Base-by-base conservation (phyloP, 2,888 invertebrate species). In the Melipona beecheii region DNA sequence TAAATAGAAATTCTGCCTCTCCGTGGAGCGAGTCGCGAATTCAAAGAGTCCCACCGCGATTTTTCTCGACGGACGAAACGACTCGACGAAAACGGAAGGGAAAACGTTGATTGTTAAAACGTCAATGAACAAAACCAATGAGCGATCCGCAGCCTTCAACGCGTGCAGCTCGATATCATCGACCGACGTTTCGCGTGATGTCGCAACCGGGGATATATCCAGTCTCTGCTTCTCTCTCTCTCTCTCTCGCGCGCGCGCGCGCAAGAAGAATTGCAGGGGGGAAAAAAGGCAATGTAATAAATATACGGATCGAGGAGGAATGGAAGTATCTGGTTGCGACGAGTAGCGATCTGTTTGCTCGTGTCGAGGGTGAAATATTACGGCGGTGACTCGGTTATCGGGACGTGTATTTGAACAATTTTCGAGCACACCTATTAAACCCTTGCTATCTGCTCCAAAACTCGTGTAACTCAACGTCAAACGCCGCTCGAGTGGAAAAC, bases 31-130 rank as follows among this genome's bases (percentile, higher is more conserved):
- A 74, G 66, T 43, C 50, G 52, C 17, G 69, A 52, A 78, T 83
- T 73, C 72, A 11, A 31, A 75, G 70, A 77, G 76, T 70, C 1
- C 24, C 5, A 31, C 24, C 9, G 24, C n/a, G 69, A 75, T 79
- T 36, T 68, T 76, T 58, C 52, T 71, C 69, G 49, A 17, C 9
- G 11, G n/a, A 54, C 31, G 31, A 56, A 52, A 4, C n/a, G 74
- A 54, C 50, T n/a, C 56, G 24, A 68, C 36, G n/a, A n/a, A n/a
- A 11, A 62, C 2, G 31, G 24, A 70, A 54, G 54, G 31, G 27
- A 56, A 78, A 62, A 31, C 73, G 15, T 76, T 70, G 68, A 87
- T 87, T 83, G 65, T 56, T 19, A 13, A 43, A 62, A 24, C 79
- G 68, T 75, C 73, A 27, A 78, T 56, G 50, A 80, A 71, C 36